These are phyloP conservation scores for Chrysolina oricalcia DNA, from an alignment of 2,888 invertebrate genomes.

Conservation along the genomic window DNA sequence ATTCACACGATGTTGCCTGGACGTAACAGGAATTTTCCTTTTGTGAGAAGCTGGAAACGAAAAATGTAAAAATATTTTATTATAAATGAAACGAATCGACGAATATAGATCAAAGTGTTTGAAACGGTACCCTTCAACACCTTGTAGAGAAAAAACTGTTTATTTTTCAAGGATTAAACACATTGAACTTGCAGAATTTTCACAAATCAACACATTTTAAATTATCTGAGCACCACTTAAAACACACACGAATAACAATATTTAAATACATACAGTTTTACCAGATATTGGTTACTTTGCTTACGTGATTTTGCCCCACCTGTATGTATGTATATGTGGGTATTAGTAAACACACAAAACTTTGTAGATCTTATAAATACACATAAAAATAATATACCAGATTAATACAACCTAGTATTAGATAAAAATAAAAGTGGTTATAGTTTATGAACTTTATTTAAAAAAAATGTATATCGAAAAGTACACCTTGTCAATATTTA, in stretches of 20 bases:
- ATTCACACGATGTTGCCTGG: too few relatives aligned
- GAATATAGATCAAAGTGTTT: too few relatives aligned
- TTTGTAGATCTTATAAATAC: conserved; percentile 62
- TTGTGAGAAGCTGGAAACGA: too few relatives aligned
- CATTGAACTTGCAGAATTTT: conserved; percentile 72
- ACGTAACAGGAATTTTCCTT: too few relatives aligned
- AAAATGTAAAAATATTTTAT: too few relatives aligned
- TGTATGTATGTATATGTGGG: conserved; percentile 73
- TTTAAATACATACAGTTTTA: conserved; percentile 73
- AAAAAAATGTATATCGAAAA: conserved; percentile 64
- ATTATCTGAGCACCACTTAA: conserved; percentile 72
- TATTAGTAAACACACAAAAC: conserved; percentile 71
- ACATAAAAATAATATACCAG: conserved; percentile 65
- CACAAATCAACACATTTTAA: conserved; percentile 72
- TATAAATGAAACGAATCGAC: too few relatives aligned
- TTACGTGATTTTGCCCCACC: conserved; percentile 74
- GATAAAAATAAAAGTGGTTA: conserved; percentile 65
- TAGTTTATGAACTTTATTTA: conserved; percentile 67
- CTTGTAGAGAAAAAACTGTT: too few relatives aligned
- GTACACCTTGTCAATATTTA: conserved; percentile 64
- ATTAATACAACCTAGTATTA: conserved; percentile 69
- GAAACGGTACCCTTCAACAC: too few relatives aligned
- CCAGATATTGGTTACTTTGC: conserved; percentile 72
- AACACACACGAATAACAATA: conserved; percentile 72
- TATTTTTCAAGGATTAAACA: conserved; percentile 69